Evolutionary conservation across 2,888 invertebrate genomes (phyloP), one percentile per base, ranked within the genome.

Genomic region (Branchipolynoe longqiensis): DNA sequence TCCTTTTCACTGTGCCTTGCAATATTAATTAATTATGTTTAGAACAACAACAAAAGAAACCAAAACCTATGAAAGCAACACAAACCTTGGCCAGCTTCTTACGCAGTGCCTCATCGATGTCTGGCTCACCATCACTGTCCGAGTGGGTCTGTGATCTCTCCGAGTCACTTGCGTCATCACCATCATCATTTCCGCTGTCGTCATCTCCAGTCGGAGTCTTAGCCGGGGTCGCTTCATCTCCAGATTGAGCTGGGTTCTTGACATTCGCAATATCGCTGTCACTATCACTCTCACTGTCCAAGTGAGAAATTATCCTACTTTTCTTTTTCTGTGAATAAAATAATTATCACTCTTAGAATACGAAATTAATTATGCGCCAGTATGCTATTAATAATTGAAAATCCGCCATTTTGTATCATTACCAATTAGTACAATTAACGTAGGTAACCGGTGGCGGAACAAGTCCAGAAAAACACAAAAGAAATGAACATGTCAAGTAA

Each of bases 81-180:
- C 58, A n/a, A 4, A 41, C 48, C 86, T 86, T 86, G 38, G 86
- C 83, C 3, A 86, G 78, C 74, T 73, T 69, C 59, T 83, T 48
- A 25, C 58, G 48, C 6, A 86, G 58, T 4, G 59, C 83, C 31
- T 69, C 86, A 73, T 41, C 59, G 4, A 86, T 12, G n/a, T 48
- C 78, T 1, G 48, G n/a, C 0, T 78, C 78, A 3, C 1, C 48
- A 33, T 78, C 78, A 28, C 48, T 41, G 54, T 54, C 54, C 4
- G 12, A 25, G 48, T 78, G 48, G n/a, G n/a, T n/a, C n/a, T n/a
- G n/a, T n/a, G n/a, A n/a, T n/a, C n/a, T n/a, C n/a, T n/a, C n/a
- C 8, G 4, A 6, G 41, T 78, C 48, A 25, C 31, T 48, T 25
- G 28, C 25, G 12, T 41, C 78, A 6, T 48, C 38, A 18, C 38